A percentile compares a stretch with the other conserved stretches of the same genome.
phyloP scores from a whole-genome alignment of 2,797 vertebrate species.

The Gymnothorax javanicus region DNA sequence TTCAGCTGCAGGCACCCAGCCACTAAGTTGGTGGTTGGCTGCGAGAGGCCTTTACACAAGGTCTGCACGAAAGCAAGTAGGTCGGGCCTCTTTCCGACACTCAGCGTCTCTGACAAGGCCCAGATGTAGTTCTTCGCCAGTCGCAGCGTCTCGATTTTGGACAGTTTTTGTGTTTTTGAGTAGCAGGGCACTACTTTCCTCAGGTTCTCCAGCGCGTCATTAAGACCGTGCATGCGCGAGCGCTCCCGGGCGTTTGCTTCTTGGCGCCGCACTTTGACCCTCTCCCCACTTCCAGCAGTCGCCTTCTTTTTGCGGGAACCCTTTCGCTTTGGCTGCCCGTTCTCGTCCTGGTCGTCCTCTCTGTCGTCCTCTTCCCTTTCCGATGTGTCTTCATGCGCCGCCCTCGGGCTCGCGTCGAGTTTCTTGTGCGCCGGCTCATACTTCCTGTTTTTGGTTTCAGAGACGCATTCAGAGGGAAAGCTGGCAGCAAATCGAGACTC shows the following conservation, averaged over 20 bases:
- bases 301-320: conserved; percentile 92
- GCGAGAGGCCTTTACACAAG: conserved; percentile 96
- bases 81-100: conserved; percentile 94
- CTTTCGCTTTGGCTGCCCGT: conserved; percentile 83
- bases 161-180: conserved; percentile 98
- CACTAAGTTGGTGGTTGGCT: conserved; percentile 98
- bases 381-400: conserved; percentile 79
- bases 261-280: conserved; percentile 88
- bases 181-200: conserved; percentile 98
- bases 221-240: conserved; percentile 95
- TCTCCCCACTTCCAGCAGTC: conserved; percentile 80
- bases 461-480: conserved; percentile 85
- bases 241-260: conserved; percentile 95
- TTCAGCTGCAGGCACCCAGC: conserved; percentile 97
- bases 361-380: conserved; percentile 83
- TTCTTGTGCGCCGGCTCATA: conserved; percentile 61
- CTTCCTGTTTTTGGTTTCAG: conserved; percentile 78
- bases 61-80: conserved; percentile 96
- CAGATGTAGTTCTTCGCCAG: conserved; percentile 99
- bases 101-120: conserved; percentile 96
- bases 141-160: conserved; percentile 96
- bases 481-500: conserved; percentile 91
- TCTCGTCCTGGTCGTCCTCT: conserved; percentile 86
- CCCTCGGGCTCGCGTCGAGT: conserved; percentile 64
- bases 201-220: conserved; percentile 93